A percentile compares a stretch with the other conserved stretches of the same genome.
Evolutionary conservation across 92 coral and sea anemone species (phyloP).

Genomic region (Phymanthus crucifer): DNA sequence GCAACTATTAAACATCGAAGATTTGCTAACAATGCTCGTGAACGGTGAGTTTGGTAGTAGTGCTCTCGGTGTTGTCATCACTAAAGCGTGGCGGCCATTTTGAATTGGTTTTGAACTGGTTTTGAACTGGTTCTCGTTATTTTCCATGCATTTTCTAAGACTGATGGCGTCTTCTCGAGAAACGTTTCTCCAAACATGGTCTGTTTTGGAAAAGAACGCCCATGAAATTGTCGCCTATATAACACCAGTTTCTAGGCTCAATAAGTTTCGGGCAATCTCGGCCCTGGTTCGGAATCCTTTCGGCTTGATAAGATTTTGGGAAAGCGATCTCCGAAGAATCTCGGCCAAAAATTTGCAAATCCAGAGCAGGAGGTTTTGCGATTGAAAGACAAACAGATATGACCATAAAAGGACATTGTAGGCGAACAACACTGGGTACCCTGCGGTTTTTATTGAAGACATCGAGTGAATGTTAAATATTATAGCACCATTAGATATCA

Average conservation of each 20-base stretch:
- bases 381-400: constrained; percentile 6
- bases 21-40: constrained; percentile 40
- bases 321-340: background rate
- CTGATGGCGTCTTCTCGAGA: background rate
- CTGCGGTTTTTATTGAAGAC: too few relatives aligned
- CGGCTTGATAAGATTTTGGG: background rate
- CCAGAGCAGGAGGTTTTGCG: background rate
- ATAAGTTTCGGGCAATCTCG: background rate
- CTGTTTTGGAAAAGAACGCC: background rate
- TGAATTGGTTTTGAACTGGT: constrained; percentile 6
- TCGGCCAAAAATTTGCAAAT: background rate
- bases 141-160: background rate
- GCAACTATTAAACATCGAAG: constrained; percentile 37
- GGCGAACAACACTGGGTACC: background rate
- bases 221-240: background rate
- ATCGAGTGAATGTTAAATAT: too few relatives aligned
- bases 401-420: background rate
- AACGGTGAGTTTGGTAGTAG: constrained; percentile 35
- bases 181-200: background rate
- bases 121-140: constrained; percentile 5
- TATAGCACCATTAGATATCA: too few relatives aligned
- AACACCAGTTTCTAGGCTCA: background rate
- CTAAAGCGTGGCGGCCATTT: constrained; percentile 42
- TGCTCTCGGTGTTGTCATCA: constrained; percentile 4
- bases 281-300: background rate